Evolutionary conservation across 2,888 invertebrate species (phyloP).

Genomic region (Apotomis turbidana): DNA sequence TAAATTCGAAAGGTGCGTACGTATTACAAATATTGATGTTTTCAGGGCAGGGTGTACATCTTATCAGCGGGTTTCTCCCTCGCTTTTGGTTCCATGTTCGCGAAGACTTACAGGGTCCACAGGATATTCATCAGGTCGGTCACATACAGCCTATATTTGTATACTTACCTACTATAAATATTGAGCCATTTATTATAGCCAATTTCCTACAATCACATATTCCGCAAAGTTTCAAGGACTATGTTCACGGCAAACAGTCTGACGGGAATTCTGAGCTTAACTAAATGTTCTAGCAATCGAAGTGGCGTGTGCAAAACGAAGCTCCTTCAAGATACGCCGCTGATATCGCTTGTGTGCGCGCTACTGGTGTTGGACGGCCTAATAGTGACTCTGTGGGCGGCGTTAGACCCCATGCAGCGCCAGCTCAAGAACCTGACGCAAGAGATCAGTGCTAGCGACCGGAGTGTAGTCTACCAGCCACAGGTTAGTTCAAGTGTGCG

Average conservation of each 20-base stretch:
- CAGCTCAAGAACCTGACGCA: constrained; percentile 92
- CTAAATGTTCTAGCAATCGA: constrained; percentile 81
- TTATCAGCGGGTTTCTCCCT: constrained; percentile 95
- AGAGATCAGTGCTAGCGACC: constrained; percentile 89
- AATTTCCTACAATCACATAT: no score
- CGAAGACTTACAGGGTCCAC: constrained; percentile 96
- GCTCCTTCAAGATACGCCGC: constrained; percentile 94
- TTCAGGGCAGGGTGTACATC: constrained; percentile 93
- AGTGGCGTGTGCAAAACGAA: constrained; percentile 94
- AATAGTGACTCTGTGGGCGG: constrained; percentile 93
- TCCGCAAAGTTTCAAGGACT: no score
- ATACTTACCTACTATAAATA: no score
- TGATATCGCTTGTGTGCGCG: constrained; percentile 92
- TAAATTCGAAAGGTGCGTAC: no score
- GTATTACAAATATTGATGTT: constrained; percentile 43
- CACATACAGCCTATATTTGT: no score
- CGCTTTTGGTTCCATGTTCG: constrained; percentile 97
- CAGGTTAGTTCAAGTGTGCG: constrained; percentile 79
- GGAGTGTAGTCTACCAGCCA: constrained; percentile 93
- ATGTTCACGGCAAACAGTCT: no score
- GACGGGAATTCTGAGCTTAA: background rate
- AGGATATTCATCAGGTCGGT: constrained; percentile 90
- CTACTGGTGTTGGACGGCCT: constrained; percentile 92
- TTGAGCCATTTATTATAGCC: background rate
- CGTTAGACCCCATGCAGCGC: constrained; percentile 93